Percentiles rank a stretch among this genome's conserved stretches.
Evolutionary conservation across 1,140 invertebrate genomes (phyloP).

Genomic region (Spodoptera litura): DNA sequence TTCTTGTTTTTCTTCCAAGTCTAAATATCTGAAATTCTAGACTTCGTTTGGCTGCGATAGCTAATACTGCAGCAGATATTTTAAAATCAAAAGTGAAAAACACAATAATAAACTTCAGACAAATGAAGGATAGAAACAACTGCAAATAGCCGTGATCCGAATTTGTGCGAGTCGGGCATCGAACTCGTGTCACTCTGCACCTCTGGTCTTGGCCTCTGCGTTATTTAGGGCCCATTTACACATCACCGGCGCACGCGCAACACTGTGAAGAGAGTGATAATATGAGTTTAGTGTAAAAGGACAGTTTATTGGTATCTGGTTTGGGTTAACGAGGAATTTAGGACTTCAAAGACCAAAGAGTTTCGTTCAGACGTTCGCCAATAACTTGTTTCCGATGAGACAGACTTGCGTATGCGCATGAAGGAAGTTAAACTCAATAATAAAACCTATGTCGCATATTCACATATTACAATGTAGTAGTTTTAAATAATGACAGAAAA

Average conservation of each 20-base stretch:
- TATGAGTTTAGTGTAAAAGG: not conserved
- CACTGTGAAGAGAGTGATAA: not conserved
- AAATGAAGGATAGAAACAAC: conserved; percentile 11
- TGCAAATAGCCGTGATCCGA: conserved; percentile 38
- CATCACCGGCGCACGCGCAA: not conserved
- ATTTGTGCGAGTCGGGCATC: conserved; percentile 49
- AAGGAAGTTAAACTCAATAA: not conserved
- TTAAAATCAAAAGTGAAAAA: conserved; percentile 8
- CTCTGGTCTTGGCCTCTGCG: conserved; percentile 45
- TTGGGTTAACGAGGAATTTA: conserved; percentile 9
- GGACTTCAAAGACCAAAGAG: conserved; percentile 1
- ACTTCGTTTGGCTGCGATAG: no score
- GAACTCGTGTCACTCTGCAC: conserved; percentile 47
- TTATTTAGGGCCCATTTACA: conserved; percentile 37
- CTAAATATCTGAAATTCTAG: no score
- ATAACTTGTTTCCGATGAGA: no score
- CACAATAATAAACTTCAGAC: not conserved
- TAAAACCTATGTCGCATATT: not conserved
- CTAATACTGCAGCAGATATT: not conserved
- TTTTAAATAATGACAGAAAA: no score
- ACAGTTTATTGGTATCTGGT: not conserved
- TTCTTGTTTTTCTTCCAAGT: no score
- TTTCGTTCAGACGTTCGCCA: no score
- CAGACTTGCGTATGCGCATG: no score
- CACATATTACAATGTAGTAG: no score